Base-by-base conservation (phyloP, 2,113 vertebrate genomes). In the Merops nubicus region DNA sequence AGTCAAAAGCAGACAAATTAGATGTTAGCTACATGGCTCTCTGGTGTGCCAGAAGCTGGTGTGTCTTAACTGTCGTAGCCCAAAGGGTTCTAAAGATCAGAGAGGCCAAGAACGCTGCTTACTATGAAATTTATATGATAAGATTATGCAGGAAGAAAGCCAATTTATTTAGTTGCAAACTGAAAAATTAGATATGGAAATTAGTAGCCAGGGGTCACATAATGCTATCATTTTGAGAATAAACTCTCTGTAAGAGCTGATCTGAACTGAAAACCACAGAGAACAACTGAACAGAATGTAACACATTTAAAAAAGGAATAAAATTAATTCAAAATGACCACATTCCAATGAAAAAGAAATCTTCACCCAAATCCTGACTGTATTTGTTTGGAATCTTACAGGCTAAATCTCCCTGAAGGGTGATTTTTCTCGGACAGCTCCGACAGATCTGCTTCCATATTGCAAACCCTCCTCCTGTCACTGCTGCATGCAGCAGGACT, bases 61-160 rank as follows among this genome's bases (percentile, higher is more conserved):
- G 2, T 68, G 33, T 76, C 74, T 83, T 65, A 53, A 76, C 40
- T 45, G 31, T 28, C 22, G 8, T 48, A 76, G 48, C 43, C 83
- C 65, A 94, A 65, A 85, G 90, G 36, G 36, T 36, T 83, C n/a
- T 62, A 64, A 73, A 91, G 90, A 82, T 88, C 85, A 83, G n/a
- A 40, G 31, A 73, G 70, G 25, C 38, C 81, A 73, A 16, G 43
- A 83, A 78, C 60, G 36, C 34, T 57, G 40, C 56, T 77, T 76
- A 69, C 45, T 76, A 69, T 54, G 57, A 68, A 67, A 94, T 91
- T 67, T 85, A 33, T 76, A 50, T 43, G 33, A n/a, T 56, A 85
- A 88, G 82, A 65, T 60, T 57, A 74, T 65, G 42, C 40, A 93
- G 70, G 83, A 92, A 88, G 42, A 54, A 79, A 79, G 18, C 21